Evolutionary conservation across 2,797 vertebrate genomes (phyloP).

Genomic region (Sitta carolinensis): DNA sequence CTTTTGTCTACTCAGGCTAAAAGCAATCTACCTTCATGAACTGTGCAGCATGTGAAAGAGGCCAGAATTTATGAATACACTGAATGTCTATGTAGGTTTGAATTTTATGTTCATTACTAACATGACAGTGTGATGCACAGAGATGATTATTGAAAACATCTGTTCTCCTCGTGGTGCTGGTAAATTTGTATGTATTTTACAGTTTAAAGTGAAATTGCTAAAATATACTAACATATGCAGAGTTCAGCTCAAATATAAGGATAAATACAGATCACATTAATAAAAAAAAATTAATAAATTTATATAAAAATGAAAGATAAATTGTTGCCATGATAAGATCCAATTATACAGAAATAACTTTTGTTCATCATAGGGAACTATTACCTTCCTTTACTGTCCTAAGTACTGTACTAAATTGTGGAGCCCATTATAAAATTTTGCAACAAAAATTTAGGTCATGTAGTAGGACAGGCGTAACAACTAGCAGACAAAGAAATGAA

Average conservation of each 20-base stretch:
- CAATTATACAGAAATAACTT: background rate
- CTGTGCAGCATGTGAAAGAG: background rate
- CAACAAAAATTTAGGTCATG: background rate
- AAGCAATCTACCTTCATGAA: background rate
- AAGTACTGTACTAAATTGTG: background rate
- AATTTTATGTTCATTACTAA: background rate
- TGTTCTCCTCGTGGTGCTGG: background rate
- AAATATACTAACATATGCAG: background rate
- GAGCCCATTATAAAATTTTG: background rate
- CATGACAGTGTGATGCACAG: background rate
- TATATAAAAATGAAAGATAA: background rate
- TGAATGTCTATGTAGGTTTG: background rate
- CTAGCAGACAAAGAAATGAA: background rate
- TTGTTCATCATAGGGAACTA: background rate
- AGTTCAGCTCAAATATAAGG: background rate
- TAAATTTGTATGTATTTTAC: background rate
- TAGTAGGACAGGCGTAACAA: background rate
- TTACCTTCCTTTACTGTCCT: background rate
- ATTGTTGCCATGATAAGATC: background rate
- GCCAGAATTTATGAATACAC: background rate
- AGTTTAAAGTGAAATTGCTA: background rate
- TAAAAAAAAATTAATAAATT: background rate
- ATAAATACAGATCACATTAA: background rate
- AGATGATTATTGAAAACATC: background rate
- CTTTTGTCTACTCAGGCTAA: background rate